phyloP scores from a whole-genome alignment of 2,888 invertebrate species.

The Elmis aenea region DNA sequence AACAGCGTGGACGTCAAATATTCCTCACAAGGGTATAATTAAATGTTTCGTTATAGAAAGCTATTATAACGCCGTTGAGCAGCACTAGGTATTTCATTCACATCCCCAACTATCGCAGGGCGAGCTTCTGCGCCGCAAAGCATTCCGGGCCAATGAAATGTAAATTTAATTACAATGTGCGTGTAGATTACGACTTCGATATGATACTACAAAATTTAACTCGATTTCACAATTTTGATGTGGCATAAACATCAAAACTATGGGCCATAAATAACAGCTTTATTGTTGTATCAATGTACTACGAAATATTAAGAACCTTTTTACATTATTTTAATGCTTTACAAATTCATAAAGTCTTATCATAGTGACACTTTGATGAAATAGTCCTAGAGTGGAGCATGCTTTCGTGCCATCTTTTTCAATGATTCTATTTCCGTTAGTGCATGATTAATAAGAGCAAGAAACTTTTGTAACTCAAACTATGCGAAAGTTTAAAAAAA shows the following conservation, averaged over 20 bases:
- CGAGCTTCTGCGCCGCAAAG: slow-evolving; percentile 9
- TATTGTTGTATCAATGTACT: too few species aligned
- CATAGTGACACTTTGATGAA: too few species aligned
- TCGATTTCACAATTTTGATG: slow-evolving; percentile 12
- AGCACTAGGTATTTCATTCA: slow-evolving; percentile 19
- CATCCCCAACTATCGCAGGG: slow-evolving; percentile 11
- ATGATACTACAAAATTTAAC: slow-evolving; percentile 18
- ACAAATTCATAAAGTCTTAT: too few species aligned
- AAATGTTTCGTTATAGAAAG: slow-evolving; percentile 20
- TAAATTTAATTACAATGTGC: slow-evolving; percentile 21
- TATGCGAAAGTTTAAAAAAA: too few species aligned
- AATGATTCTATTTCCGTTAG: too few species aligned
- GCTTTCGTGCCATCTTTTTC: too few species aligned
- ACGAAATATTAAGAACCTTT: too few species aligned
- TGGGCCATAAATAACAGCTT: too few species aligned
- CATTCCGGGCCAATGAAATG: slow-evolving; percentile 19
- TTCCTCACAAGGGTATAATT: slow-evolving; percentile 16
- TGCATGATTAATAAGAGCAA: too few species aligned
- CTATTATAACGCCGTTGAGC: slow-evolving; percentile 17
- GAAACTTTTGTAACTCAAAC: too few species aligned
- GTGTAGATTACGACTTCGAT: slow-evolving; percentile 20
- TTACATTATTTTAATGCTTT: too few species aligned
- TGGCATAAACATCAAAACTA: slow-evolving; percentile 15
- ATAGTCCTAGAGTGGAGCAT: too few species aligned
- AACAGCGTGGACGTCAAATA: slow-evolving; percentile 14